A percentile compares a stretch with the other conserved stretches of the same genome.
These are phyloP conservation scores for Catocala nupta DNA, from an alignment of 2,888 invertebrate species.

Conservation along the genomic window DNA sequence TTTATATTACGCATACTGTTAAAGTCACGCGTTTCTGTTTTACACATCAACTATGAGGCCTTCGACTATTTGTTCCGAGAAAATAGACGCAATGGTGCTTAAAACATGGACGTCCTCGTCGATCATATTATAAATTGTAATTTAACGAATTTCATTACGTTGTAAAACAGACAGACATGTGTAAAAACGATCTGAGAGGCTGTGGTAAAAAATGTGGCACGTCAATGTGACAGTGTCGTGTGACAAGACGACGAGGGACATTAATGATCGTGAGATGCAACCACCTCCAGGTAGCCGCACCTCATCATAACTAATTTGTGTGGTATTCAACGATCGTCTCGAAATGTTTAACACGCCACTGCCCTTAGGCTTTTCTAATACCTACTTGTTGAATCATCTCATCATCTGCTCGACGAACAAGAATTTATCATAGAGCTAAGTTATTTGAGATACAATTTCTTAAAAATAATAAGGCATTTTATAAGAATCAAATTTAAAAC, in stretches of 20 bases:
- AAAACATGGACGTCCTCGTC: slow-evolving; percentile 39
- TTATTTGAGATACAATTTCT: too few relatives aligned
- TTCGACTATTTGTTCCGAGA: slow-evolving; percentile 68
- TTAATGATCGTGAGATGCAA: slow-evolving; percentile 66
- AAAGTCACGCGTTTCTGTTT: slow-evolving; percentile 60
- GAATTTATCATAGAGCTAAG: too few relatives aligned
- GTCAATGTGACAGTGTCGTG: slow-evolving; percentile 38
- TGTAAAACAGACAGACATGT: slow-evolving; percentile 21
- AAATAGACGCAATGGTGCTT: slow-evolving; percentile 55
- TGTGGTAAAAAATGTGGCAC: slow-evolving; percentile 33
- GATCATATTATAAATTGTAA: slow-evolving; percentile 56
- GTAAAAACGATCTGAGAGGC: slow-evolving; percentile 23
- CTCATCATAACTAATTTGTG: slow-evolving; percentile 69
- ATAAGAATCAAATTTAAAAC: too few relatives aligned
- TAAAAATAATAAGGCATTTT: too few relatives aligned
- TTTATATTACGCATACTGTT: slow-evolving; percentile 54
- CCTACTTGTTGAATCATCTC: slow-evolving; percentile 9
- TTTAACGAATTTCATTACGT: slow-evolving; percentile 48
- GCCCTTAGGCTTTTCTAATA: slow-evolving; percentile 46
- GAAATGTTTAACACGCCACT: slow-evolving; percentile 59
- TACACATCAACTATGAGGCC: slow-evolving; percentile 53
- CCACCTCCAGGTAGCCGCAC: slow-evolving; percentile 62
- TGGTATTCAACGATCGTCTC: slow-evolving; percentile 64
- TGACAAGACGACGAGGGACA: slow-evolving; percentile 45
- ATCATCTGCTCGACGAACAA: not conserved